phyloP scores from a whole-genome alignment of 2,797 vertebrate genomes.

The Mycteria americana region DNA sequence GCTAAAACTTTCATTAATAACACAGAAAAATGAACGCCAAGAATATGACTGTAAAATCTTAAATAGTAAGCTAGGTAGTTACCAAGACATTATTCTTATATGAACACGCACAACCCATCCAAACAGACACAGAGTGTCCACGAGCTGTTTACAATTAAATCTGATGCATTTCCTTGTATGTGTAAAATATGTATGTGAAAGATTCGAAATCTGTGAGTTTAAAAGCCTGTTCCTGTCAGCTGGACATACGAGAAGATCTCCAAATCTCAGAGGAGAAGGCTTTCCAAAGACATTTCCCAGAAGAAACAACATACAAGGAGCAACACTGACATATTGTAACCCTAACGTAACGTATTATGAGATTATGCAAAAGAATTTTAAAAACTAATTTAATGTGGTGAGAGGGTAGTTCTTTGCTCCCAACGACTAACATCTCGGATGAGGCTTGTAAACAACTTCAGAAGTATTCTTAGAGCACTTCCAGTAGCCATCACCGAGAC shows the following conservation, averaged over 20 bases:
- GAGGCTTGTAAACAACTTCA: background rate
- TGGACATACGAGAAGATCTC: background rate
- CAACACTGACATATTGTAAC: background rate
- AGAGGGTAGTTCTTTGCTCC: background rate
- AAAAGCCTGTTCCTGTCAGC: background rate
- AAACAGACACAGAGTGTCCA: background rate
- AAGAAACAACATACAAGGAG: background rate
- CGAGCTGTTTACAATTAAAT: background rate
- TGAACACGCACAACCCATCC: background rate
- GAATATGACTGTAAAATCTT: background rate
- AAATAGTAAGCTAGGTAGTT: background rate
- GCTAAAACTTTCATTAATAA: background rate
- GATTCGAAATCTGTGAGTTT: background rate
- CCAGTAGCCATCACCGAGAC: background rate
- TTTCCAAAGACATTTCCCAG: background rate
- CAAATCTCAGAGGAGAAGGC: background rate
- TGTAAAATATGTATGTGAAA: background rate
- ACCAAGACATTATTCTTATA: background rate
- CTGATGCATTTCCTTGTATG: background rate
- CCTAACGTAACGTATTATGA: background rate
- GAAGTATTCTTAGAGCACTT: background rate
- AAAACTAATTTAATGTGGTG: background rate
- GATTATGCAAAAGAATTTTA: background rate
- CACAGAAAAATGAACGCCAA: background rate
- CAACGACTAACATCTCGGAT: background rate